phyloP scores from a whole-genome alignment of 2,797 vertebrate genomes.

The Danio albolineatus region DNA sequence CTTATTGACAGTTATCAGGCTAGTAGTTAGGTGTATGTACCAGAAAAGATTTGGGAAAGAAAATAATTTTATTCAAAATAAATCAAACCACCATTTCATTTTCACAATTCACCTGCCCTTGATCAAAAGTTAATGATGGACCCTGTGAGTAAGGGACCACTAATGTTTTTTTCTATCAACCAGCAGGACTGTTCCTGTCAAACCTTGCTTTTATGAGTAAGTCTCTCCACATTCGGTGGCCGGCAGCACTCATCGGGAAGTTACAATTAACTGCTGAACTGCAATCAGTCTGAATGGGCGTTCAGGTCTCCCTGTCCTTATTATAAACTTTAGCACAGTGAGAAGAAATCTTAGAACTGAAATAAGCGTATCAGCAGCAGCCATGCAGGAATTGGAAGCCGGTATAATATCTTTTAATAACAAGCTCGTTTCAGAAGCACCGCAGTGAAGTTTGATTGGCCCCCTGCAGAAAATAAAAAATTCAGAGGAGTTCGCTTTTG shows the following conservation, averaged over 20 bases:
- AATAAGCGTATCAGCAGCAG: neutral
- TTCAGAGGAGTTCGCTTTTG: neutral
- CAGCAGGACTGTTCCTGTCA: neutral
- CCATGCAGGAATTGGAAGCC: neutral
- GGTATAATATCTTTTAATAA: neutral
- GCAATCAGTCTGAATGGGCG: slow-evolving; percentile 13
- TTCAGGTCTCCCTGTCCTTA: neutral
- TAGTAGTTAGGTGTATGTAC: no score
- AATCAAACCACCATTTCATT: neutral
- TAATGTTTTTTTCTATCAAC: neutral
- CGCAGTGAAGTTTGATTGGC: neutral
- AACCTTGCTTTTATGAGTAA: slow-evolving; percentile 16
- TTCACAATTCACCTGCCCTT: neutral
- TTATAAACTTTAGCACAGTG: slow-evolving; percentile 15
- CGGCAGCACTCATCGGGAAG: neutral
- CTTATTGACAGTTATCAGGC: no score
- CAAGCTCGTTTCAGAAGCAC: neutral
- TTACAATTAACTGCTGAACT: slow-evolving; percentile 7
- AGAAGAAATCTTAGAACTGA: neutral
- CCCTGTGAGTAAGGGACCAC: neutral
- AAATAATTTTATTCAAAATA: no score
- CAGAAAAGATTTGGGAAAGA: no score
- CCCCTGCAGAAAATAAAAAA: neutral
- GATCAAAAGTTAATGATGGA: neutral
- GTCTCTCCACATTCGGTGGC: neutral